Conservation (phyloP, 2,888 invertebrate species). For the Phortica okadai region DNA sequence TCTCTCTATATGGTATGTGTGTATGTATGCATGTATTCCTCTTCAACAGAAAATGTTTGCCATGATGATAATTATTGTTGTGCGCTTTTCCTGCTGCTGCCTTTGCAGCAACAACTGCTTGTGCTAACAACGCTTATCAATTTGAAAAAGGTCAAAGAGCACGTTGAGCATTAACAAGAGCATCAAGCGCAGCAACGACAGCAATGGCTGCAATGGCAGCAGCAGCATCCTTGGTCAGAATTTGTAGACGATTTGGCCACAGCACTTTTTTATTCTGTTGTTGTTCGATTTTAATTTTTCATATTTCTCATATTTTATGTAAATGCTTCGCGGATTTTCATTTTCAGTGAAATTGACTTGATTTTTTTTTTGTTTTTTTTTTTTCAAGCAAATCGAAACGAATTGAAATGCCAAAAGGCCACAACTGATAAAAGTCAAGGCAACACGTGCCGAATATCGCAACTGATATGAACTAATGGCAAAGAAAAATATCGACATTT, state of each 20-base stretch:
- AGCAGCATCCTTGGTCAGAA: not conserved
- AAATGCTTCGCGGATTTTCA: not conserved
- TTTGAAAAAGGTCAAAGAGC: constrained; percentile 11
- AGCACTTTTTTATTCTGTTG: not conserved
- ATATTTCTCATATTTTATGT: not conserved
- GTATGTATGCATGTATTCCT: not conserved
- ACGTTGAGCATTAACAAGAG: not conserved
- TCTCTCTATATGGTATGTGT: not conserved
- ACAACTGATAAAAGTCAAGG: constrained; percentile 29
- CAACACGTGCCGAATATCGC: constrained; percentile 17
- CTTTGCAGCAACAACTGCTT: not conserved
- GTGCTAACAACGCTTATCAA: not conserved
- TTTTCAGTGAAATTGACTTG: not conserved
- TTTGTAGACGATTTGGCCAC: not conserved
- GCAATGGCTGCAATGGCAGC: not conserved
- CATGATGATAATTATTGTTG: constrained; percentile 19
- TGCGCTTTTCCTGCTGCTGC: not conserved
- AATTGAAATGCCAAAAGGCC: constrained; percentile 17
- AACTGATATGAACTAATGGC: not conserved
- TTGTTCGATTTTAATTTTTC: not conserved
- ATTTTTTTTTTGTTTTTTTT: constrained; percentile 1
- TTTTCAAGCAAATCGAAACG: not conserved
- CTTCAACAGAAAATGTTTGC: constrained; percentile 3
- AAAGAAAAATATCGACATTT: not conserved
- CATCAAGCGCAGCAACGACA: too few species aligned